Base-by-base conservation (phyloP, 2,797 vertebrate species). In the Buphagus erythrorhynchus region DNA sequence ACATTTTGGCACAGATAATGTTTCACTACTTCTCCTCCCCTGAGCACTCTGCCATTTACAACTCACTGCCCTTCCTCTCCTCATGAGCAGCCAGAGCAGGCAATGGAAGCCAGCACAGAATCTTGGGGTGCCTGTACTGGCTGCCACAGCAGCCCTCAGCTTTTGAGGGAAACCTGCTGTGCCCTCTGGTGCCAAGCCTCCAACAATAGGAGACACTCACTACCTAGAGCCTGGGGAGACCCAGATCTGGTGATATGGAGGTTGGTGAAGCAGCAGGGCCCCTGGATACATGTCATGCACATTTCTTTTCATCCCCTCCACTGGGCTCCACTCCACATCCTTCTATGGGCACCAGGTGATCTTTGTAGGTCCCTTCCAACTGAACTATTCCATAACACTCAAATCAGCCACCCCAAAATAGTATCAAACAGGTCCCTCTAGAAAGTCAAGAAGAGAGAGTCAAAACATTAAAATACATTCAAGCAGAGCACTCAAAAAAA, bases 201-300 rank as follows among this genome's bases (percentile, higher is more conserved):
- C 3, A 8, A 21, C 40, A 54, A 17, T 0, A 59, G 26, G 42
- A 86, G n/a, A 45, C 12, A 35, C 12, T 20, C 14, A 9, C 16
- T 13, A 28, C 10, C 42, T 59, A 40, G 36, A 1, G 3, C 31
- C 22, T 45, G n/a, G 29, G 48, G 48, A 71, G 16, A 48, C 25
- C 10, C 55, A 61, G 36, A 8, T 3, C 55, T 57, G 36, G 10
- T 9, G 16, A 48, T 12, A 4, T 1, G 3, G 6, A 69, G 16
- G 12, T 12, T 29, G 45, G 3, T 0, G 25, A 72, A 65, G 29
- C 20, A 79, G 33, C 31, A 45, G 24, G 9, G 15, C 25, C 26
- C 31, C 14, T 42, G 7, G 16, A 29, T 46, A 66, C 0, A 0
- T 1, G 25, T 13, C 20, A 29, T 21, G 22, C 31, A 67, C 18